Evolutionary conservation across 1,140 invertebrate genomes (phyloP).

Genomic region (Triops cancriformis): DNA sequence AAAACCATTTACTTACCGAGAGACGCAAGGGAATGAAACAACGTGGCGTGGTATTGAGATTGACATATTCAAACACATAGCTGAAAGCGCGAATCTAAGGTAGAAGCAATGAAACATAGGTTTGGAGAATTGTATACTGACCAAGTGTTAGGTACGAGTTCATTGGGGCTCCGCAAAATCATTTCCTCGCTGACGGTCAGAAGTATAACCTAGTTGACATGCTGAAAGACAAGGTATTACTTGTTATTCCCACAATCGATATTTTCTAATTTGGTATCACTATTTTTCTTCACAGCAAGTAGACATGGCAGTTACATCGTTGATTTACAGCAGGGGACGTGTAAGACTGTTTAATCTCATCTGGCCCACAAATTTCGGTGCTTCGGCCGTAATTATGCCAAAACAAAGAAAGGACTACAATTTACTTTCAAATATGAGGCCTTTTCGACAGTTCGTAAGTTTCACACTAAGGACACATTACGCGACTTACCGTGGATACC

Average conservation of each 20-base stretch:
- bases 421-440: background rate
- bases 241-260: background rate
- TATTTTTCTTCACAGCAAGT: background rate
- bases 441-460: background rate
- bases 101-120: background rate
- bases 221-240: background rate
- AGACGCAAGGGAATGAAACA: background rate
- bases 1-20: background rate
- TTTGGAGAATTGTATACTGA: background rate
- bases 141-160: background rate
- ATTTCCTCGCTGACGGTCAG: background rate
- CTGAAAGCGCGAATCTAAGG: background rate
- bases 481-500: too few species aligned
- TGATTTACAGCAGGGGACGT: background rate
- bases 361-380: background rate
- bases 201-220: background rate
- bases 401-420: background rate
- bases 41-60: background rate
- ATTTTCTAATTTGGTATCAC: too few species aligned
- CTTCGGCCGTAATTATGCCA: background rate
- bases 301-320: background rate
- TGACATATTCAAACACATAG: background rate
- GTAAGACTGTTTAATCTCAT: background rate
- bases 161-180: background rate
- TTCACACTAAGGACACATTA: background rate